Conservation (phyloP, 23 tunicate genomes). For the Oikopleura vanhoeffeni region DNA sequence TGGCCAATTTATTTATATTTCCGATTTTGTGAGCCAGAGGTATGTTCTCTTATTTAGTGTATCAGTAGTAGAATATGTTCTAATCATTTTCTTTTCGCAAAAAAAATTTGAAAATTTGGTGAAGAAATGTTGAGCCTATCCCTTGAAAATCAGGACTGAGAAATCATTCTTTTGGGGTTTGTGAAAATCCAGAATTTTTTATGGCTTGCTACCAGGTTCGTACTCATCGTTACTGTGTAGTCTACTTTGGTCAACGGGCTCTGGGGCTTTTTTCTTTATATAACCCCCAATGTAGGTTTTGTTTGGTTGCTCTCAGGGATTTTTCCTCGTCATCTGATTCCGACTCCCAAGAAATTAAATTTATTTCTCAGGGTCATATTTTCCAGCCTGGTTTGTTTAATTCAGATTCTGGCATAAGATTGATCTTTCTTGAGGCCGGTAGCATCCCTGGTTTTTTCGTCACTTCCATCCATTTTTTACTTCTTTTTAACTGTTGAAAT, state of each 20-base stretch:
- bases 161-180: too few species aligned
- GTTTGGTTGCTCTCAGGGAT: neutral
- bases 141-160: too few species aligned
- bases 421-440: neutral
- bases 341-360: neutral
- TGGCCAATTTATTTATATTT: slow-evolving; percentile 32
- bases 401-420: neutral
- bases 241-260: neutral
- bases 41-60: too few species aligned
- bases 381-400: too few species aligned
- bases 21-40: too few species aligned
- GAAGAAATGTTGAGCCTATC: too few species aligned
- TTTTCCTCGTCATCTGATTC: neutral
- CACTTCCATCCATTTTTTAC: neutral
- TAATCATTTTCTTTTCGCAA: too few species aligned
- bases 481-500: neutral
- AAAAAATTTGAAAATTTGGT: too few species aligned
- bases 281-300: neutral
- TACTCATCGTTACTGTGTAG: neutral
- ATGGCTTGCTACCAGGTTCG: neutral
- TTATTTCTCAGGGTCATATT: neutral
- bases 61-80: too few species aligned
- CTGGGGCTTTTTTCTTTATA: neutral
- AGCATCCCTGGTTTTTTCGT: neutral
- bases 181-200: too few species aligned